Percentiles rank a stretch among this genome's conserved stretches.
These are phyloP conservation scores for Strigamia crassipes DNA, from an alignment of 2,888 invertebrate genomes.

Conservation along the genomic window DNA sequence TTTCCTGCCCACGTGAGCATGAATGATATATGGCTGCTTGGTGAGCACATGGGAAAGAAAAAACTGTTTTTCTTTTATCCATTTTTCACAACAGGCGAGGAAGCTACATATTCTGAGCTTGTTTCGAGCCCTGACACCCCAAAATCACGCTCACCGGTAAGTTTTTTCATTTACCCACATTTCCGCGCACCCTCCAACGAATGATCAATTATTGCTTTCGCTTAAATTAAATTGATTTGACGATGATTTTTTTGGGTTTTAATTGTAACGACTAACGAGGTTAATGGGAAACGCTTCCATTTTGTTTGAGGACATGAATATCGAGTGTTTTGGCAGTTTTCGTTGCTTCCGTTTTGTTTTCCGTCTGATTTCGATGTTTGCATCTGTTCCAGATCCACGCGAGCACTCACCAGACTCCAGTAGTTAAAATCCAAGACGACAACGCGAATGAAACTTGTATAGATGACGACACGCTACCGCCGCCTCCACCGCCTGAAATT, in stretches of 20 bases:
- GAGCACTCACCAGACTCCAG: conserved; percentile 37
- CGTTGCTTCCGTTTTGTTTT: too few species aligned
- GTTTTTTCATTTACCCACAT: conserved; percentile 1
- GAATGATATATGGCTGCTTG: conserved; percentile 29
- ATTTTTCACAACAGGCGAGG: conserved; percentile 44
- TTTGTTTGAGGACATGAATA: too few species aligned
- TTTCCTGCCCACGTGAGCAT: not conserved
- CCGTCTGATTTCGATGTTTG: too few species aligned
- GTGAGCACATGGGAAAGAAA: conserved; percentile 29
- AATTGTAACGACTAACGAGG: too few species aligned
- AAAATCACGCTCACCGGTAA: conserved; percentile 45
- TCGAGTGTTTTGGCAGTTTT: too few species aligned
- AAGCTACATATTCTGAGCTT: conserved; percentile 41
- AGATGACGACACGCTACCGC: not conserved
- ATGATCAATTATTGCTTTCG: not conserved
- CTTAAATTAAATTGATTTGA: not conserved
- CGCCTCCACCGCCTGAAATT: not conserved
- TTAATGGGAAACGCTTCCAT: too few species aligned
- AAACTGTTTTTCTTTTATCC: not conserved
- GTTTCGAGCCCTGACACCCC: conserved; percentile 46
- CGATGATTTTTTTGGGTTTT: too few species aligned
- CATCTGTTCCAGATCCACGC: not conserved
- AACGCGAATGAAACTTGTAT: conserved; percentile 6
- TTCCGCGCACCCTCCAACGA: not conserved
- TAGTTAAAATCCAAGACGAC: conserved; percentile 42